These are phyloP conservation scores for Drosophila melanosoma DNA, from an alignment of 2,888 invertebrate genomes.

Conservation along the genomic window DNA sequence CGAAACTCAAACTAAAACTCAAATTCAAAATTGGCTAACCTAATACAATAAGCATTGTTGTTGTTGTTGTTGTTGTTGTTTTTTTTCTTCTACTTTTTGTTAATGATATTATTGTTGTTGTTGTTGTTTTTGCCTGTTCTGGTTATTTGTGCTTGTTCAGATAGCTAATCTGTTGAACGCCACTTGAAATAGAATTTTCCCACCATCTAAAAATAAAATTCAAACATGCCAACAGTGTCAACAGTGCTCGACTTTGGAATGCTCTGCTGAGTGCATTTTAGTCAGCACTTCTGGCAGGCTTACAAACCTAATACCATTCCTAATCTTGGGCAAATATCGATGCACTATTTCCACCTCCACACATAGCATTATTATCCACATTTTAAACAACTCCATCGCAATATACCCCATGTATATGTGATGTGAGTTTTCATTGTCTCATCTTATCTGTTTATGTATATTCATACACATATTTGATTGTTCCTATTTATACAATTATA, in stretches of 20 bases:
- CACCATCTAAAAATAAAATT: conserved; percentile 73
- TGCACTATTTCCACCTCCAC: neutral
- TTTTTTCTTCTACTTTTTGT: neutral
- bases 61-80: conserved; percentile 3
- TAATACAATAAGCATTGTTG: conserved; percentile 62
- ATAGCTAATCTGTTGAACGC: conserved; percentile 71
- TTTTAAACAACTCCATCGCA: neutral
- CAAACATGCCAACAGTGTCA: conserved; percentile 42
- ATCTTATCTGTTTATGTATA: conserved; percentile 46
- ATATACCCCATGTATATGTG: conserved; percentile 17
- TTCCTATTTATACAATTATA: conserved; percentile 41
- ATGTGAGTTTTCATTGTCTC: conserved; percentile 46
- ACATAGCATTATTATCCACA: neutral
- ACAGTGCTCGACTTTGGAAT: conserved; percentile 38
- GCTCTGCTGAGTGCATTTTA: conserved; percentile 21
- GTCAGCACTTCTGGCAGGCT: neutral
- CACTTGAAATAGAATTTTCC: conserved; percentile 76
- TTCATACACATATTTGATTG: conserved; percentile 19
- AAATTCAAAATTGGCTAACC: conserved; percentile 59
- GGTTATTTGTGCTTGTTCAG: conserved; percentile 69
- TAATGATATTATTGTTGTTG: conserved; percentile 14
- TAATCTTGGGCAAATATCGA: neutral
- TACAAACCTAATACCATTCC: neutral
- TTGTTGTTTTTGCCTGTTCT: conserved; percentile 50
- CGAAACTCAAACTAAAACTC: conserved; percentile 49